A percentile compares a stretch with the other conserved stretches of the same genome.
These are phyloP conservation scores for Hyphantria cunea DNA, from an alignment of 1,140 invertebrate species.

Conservation along the genomic window DNA sequence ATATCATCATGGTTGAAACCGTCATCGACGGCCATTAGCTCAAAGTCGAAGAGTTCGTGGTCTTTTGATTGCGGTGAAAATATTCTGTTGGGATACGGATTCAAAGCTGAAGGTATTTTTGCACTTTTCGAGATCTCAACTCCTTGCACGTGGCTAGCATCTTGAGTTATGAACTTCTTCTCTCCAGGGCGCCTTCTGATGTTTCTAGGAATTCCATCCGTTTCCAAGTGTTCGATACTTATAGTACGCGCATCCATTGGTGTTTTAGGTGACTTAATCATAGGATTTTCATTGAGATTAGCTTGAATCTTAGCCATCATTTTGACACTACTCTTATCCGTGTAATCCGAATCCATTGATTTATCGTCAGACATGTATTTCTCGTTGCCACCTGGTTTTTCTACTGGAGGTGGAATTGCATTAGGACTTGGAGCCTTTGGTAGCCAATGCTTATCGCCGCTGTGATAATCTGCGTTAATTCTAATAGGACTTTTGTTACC, in stretches of 20 bases:
- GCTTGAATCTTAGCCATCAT: constrained; percentile 79
- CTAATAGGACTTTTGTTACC: constrained; percentile 50
- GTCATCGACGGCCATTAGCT: constrained; percentile 84
- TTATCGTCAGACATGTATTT: constrained; percentile 78
- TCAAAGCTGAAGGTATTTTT: constrained; percentile 67
- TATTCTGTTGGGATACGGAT: constrained; percentile 82
- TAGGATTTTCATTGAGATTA: constrained; percentile 74
- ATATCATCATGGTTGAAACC: constrained; percentile 86
- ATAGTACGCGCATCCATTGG: constrained; percentile 73
- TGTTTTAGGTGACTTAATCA: constrained; percentile 75
- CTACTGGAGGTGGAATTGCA: constrained; percentile 59
- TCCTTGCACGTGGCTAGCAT: constrained; percentile 69
- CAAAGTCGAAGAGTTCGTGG: constrained; percentile 86
- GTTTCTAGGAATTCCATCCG: constrained; percentile 58
- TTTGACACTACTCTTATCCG: constrained; percentile 70
- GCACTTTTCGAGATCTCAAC: constrained; percentile 74
- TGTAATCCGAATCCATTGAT: constrained; percentile 63
- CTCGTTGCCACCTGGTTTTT: constrained; percentile 67
- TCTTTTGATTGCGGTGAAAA: constrained; percentile 89
- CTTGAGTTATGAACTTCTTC: constrained; percentile 79
- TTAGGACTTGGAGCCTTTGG: constrained; percentile 66
- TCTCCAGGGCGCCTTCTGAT: constrained; percentile 62
- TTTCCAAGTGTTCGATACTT: constrained; percentile 59
- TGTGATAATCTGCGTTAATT: constrained; percentile 50
- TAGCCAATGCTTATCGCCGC: constrained; percentile 65